Conservation (phyloP, 1,140 invertebrate species). For the Calosoma granatense region DNA sequence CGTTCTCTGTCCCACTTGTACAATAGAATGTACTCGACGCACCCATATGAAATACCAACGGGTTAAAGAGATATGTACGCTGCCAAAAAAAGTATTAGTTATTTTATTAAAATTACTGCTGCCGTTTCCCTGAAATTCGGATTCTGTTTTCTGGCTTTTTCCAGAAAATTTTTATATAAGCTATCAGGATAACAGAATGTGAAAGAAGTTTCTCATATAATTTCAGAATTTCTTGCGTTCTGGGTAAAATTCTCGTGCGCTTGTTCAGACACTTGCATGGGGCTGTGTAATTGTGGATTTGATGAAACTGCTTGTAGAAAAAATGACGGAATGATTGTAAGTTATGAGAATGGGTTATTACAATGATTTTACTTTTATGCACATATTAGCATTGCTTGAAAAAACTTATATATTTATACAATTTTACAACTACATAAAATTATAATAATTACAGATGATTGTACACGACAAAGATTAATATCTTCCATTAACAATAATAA, state of each 20-base stretch:
- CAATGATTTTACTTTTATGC: too few relatives aligned
- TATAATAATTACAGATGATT: too few relatives aligned
- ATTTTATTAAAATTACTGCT: constrained; percentile 29
- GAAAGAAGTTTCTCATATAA: constrained; percentile 14
- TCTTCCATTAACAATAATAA: too few relatives aligned
- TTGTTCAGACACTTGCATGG: too few relatives aligned
- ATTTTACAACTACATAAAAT: too few relatives aligned
- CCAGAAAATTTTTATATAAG: constrained; percentile 36
- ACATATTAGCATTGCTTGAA: too few relatives aligned
- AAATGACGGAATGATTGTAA: too few relatives aligned
- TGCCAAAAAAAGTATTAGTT: constrained; percentile 24
- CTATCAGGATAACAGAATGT: constrained; percentile 29
- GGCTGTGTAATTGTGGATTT: too few relatives aligned
- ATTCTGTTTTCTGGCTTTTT: constrained; percentile 33
- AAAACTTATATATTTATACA: too few relatives aligned
- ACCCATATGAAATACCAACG: constrained; percentile 12
- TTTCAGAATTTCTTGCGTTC: constrained; percentile 11
- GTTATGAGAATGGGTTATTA: too few relatives aligned
- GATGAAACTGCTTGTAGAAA: too few relatives aligned
- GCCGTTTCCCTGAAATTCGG: constrained; percentile 25
- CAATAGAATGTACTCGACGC: not conserved
- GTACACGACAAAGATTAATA: too few relatives aligned
- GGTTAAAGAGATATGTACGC: constrained; percentile 7
- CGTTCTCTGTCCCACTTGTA: not conserved
- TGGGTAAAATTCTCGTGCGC: constrained; percentile 14